Percentiles rank a stretch among this genome's conserved stretches.
Evolutionary conservation across 2,797 vertebrate genomes (phyloP).

Genomic region (Arnoldichthys spilopterus): DNA sequence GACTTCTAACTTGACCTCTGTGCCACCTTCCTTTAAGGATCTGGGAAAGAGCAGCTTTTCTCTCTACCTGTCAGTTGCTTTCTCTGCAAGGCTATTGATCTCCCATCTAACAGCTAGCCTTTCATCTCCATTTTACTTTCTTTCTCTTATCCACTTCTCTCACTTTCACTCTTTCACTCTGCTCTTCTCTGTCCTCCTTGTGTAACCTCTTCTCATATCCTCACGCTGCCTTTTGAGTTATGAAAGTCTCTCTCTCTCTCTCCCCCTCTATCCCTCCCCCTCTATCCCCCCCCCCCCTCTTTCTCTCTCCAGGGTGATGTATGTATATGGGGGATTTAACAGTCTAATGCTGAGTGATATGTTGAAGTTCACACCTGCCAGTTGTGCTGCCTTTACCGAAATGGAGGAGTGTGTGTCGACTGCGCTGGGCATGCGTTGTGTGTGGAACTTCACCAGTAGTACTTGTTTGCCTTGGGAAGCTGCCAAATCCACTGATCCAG

Average conservation of each 20-base stretch:
- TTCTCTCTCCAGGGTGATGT: slow-evolving; percentile 83
- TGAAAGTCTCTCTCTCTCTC: background rate
- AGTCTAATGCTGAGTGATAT: slow-evolving; percentile 94
- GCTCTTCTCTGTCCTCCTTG: background rate
- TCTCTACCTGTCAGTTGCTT: slow-evolving; percentile 18
- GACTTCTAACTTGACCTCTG: background rate
- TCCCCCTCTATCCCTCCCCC: background rate
- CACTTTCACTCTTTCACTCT: background rate
- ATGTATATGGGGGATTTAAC: slow-evolving; percentile 96
- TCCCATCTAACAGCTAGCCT: background rate
- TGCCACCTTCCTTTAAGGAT: slow-evolving; percentile 18
- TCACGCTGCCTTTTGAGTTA: background rate
- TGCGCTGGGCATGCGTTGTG: slow-evolving; percentile 83
- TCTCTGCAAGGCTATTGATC: background rate
- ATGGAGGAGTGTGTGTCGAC: slow-evolving; percentile 75
- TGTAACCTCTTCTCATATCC: slow-evolving; percentile 13
- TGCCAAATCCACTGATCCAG: slow-evolving; percentile 64
- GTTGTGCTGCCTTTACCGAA: slow-evolving; percentile 80
- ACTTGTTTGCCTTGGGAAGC: slow-evolving; percentile 85
- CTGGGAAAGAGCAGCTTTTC: slow-evolving; percentile 22
- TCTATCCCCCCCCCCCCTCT: background rate
- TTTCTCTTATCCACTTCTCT: background rate
- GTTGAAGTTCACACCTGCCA: slow-evolving; percentile 85
- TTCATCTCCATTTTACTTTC: slow-evolving; percentile 9
- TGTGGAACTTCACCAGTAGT: slow-evolving; percentile 78